These are phyloP conservation scores for Nomada lathburiana DNA, from an alignment of 2,888 invertebrate species.

Conservation along the genomic window DNA sequence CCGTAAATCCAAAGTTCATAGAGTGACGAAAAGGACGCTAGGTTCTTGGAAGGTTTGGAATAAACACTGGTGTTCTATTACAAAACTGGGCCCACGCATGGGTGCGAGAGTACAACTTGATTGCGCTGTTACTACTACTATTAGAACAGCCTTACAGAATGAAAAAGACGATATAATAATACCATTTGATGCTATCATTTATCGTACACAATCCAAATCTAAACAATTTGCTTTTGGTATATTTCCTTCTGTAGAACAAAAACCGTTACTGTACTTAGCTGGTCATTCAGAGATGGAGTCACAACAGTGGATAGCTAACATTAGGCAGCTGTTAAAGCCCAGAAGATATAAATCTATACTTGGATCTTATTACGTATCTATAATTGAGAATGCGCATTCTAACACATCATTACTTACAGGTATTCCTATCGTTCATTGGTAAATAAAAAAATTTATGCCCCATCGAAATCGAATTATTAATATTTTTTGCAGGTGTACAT, in stretches of 20 bases:
- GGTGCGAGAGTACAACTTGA: constrained; percentile 76
- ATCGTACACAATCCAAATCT: constrained; percentile 88
- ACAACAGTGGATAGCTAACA: constrained; percentile 89
- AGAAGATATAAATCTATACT: constrained; percentile 85
- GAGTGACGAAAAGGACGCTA: constrained; percentile 77
- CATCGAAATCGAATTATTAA: neutral
- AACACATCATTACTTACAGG: constrained; percentile 86
- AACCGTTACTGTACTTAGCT: constrained; percentile 88
- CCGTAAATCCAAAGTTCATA: constrained; percentile 75
- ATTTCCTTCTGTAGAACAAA: constrained; percentile 86
- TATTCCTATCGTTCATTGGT: constrained; percentile 49
- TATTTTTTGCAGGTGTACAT: constrained; percentile 84
- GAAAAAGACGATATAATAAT: constrained; percentile 82
- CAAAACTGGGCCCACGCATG: constrained; percentile 74
- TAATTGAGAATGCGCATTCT: constrained; percentile 88
- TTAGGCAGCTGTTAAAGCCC: constrained; percentile 81
- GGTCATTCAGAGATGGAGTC: constrained; percentile 88
- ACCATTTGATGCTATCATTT: constrained; percentile 87
- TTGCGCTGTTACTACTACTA: constrained; percentile 67
- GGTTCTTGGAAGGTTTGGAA: constrained; percentile 80
- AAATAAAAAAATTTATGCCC: neutral
- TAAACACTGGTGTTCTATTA: constrained; percentile 80
- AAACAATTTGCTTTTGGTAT: constrained; percentile 90
- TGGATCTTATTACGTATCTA: constrained; percentile 87
- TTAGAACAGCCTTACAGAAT: constrained; percentile 47